phyloP scores from a whole-genome alignment of 92 coral and sea anemone species.

The Actinostola sp. region DNA sequence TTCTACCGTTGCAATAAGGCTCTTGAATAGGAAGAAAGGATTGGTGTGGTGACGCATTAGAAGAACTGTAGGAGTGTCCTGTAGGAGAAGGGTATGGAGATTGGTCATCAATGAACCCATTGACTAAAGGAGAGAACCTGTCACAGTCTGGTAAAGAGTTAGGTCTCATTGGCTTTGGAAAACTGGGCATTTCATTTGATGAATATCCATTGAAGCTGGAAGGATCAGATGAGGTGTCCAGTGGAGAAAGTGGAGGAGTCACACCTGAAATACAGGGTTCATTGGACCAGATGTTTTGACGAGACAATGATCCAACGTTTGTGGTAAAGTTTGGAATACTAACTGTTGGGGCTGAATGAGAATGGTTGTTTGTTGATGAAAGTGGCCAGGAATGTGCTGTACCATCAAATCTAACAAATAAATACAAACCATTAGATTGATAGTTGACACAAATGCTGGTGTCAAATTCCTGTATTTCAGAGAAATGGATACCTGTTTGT shows the following conservation, averaged over 20 bases:
- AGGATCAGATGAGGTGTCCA: conserved; percentile 68
- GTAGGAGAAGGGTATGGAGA: conserved; percentile 96
- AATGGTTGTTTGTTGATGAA: conserved; percentile 22
- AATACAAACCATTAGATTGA: neutral
- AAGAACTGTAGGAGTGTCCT: conserved; percentile 81
- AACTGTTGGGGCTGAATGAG: conserved; percentile 46
- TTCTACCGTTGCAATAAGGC: conserved; percentile 47
- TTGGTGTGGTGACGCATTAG: conserved; percentile 67
- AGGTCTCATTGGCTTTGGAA: conserved; percentile 67
- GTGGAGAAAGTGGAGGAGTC: conserved; percentile 85
- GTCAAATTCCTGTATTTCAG: too few species aligned
- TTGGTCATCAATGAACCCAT: conserved; percentile 88
- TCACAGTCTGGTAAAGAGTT: conserved; percentile 77
- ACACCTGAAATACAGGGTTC: conserved; percentile 55
- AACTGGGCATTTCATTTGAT: conserved; percentile 58
- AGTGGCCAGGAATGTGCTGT: conserved; percentile 86
- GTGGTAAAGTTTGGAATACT: conserved; percentile 53
- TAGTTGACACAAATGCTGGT: neutral
- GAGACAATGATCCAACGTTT: conserved; percentile 81
- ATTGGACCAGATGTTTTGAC: conserved; percentile 94
- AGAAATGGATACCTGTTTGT: too few species aligned
- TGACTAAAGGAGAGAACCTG: conserved; percentile 77
- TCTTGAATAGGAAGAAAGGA: conserved; percentile 84
- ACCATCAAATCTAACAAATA: conserved; percentile 65
- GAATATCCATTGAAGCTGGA: conserved; percentile 67